These are phyloP conservation scores for Brachionus sp. DNA, from an alignment of 1,140 invertebrate species.

Conservation along the genomic window DNA sequence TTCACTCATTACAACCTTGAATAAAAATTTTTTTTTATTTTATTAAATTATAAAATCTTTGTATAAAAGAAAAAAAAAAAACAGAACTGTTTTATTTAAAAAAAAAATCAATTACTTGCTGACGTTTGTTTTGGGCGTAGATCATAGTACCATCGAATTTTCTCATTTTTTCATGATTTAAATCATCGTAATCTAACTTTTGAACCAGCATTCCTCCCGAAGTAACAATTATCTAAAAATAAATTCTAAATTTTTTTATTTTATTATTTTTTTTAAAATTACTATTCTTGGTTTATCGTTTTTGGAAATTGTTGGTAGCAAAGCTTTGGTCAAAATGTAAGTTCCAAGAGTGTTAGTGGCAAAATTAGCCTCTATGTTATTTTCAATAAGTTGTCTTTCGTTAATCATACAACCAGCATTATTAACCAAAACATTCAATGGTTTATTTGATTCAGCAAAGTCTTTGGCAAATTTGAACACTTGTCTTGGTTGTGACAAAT, in stretches of 20 bases:
- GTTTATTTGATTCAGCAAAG: constrained; percentile 54
- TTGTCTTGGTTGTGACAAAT: constrained; percentile 59
- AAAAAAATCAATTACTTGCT: constrained; percentile 51
- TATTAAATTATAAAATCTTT: no score
- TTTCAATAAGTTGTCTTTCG: constrained; percentile 54
- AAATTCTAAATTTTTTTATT: not conserved
- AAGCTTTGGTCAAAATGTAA: constrained; percentile 59
- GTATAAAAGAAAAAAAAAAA: no score
- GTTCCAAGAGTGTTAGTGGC: constrained; percentile 61
- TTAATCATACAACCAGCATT: constrained; percentile 63
- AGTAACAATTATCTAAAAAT: constrained; percentile 58
- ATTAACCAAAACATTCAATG: constrained; percentile 59
- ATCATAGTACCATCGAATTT: constrained; percentile 61
- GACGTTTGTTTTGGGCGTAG: constrained; percentile 64
- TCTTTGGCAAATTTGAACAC: constrained; percentile 58
- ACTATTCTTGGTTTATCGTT: constrained; percentile 54
- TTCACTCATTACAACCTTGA: constrained; percentile 59
- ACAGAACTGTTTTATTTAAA: not conserved
- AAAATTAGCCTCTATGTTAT: constrained; percentile 62
- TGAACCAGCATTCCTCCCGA: constrained; percentile 63
- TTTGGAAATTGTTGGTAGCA: constrained; percentile 57
- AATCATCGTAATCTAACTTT: constrained; percentile 59
- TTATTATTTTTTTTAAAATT: constrained; percentile 7
- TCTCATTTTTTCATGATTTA: constrained; percentile 59
- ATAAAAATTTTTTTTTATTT: constrained; percentile 19